A percentile compares a stretch with the other conserved stretches of the same genome.
phyloP scores from a whole-genome alignment of 2,113 vertebrate species.

The Phyllostomus hastatus region DNA sequence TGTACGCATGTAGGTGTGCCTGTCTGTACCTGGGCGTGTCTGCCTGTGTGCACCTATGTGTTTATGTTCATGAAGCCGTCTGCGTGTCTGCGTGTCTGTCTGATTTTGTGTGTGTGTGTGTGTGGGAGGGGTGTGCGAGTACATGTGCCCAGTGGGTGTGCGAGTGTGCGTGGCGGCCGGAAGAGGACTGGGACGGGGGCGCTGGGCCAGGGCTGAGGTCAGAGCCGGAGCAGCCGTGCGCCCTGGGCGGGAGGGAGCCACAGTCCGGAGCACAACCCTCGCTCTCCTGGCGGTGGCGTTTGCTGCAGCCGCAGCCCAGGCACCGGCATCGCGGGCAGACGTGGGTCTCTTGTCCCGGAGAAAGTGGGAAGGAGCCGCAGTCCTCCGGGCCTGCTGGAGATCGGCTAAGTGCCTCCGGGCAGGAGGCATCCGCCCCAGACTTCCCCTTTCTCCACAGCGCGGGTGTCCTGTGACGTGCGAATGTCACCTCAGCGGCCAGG shows the following conservation, averaged over 20 bases:
- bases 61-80: too few relatives aligned
- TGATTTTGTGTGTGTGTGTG: background rate
- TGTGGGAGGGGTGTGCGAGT: background rate
- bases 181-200: background rate
- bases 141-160: accelerated
- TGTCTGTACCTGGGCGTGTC: too few relatives aligned
- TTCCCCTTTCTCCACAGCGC: background rate
- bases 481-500: background rate
- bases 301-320: background rate
- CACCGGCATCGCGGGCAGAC: accelerated
- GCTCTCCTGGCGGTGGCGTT: background rate
- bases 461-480: accelerated
- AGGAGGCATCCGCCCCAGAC: accelerated
- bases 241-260: background rate
- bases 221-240: accelerated
- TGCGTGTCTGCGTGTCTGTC: background rate
- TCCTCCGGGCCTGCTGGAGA: accelerated
- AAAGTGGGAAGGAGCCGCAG: background rate
- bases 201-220: accelerated
- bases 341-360: too few relatives aligned
- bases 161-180: too few relatives aligned
- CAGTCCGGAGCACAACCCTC: background rate
- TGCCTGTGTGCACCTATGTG: too few relatives aligned
- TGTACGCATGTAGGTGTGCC: accelerated
- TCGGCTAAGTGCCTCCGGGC: background rate